Percentiles rank a stretch among this genome's conserved stretches.
Evolutionary conservation across 1,140 invertebrate species (phyloP).

Genomic region (Eufriesea mexicana): DNA sequence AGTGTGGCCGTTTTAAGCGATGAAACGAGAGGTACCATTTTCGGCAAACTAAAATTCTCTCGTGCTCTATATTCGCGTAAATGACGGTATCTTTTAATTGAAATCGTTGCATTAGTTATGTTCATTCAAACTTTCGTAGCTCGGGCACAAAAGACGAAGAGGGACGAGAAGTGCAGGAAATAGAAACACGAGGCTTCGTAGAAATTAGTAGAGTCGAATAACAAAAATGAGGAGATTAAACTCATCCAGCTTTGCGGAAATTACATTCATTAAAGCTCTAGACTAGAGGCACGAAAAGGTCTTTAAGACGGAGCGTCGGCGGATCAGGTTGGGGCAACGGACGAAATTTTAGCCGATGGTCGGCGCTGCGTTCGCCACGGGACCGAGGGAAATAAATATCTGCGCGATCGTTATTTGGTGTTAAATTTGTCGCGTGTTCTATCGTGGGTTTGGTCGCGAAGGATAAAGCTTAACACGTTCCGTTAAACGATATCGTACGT

Average conservation of each 20-base stretch:
- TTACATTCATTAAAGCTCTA: slow-evolving; percentile 24
- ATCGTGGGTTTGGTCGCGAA: too few relatives aligned
- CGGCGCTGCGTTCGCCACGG: neutral
- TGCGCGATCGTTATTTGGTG: neutral
- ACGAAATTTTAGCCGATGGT: neutral
- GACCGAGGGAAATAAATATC: neutral
- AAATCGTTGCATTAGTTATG: neutral
- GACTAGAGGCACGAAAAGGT: slow-evolving; percentile 6
- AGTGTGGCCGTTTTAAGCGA: too few relatives aligned
- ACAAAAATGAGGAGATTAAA: slow-evolving; percentile 40
- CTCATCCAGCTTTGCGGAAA: slow-evolving; percentile 15
- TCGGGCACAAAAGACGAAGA: neutral
- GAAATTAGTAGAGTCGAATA: slow-evolving; percentile 35
- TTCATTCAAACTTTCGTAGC: neutral
- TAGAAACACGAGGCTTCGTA: neutral
- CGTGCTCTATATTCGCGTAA: too few relatives aligned
- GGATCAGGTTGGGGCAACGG: neutral
- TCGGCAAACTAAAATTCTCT: too few relatives aligned
- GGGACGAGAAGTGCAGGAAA: neutral
- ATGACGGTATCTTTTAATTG: neutral
- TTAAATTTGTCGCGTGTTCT: neutral
- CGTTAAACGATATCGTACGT: neutral
- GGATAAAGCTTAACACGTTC: neutral
- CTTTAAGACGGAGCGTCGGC: slow-evolving; percentile 1
- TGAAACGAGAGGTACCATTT: too few relatives aligned